A percentile compares a stretch with the other conserved stretches of the same genome.
phyloP scores from a whole-genome alignment of 2,888 invertebrate genomes.

The Incurvaria masculella region DNA sequence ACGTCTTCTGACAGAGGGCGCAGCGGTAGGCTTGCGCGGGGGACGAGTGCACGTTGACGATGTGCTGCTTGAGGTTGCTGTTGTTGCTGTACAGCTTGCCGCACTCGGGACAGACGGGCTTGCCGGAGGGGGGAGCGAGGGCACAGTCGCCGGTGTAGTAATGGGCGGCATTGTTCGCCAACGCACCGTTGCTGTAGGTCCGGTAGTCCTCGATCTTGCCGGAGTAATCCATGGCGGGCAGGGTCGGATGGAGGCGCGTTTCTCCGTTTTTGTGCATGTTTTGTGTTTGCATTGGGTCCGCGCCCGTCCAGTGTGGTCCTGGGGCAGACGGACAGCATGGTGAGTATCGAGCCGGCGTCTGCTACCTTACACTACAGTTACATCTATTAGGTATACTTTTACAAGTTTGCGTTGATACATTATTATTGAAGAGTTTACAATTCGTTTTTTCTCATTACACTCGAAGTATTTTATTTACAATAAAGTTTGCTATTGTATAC shows the following conservation, averaged over 20 bases:
- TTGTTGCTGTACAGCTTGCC: conserved; percentile 67
- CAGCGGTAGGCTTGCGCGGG: conserved; percentile 59
- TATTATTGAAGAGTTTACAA: no score
- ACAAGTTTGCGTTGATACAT: no score
- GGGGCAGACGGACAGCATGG: conserved; percentile 39
- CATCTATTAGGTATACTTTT: no score
- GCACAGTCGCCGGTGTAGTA: conserved; percentile 22
- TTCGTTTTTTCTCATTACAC: no score
- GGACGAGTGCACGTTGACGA: conserved; percentile 65
- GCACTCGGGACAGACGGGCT: conserved; percentile 65
- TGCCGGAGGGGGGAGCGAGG: conserved; percentile 24
- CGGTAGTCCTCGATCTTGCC: conserved; percentile 1
- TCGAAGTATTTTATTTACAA: no score
- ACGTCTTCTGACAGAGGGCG: conserved; percentile 62
- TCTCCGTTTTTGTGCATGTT: conserved; percentile 13
- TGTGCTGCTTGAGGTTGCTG: conserved; percentile 67
- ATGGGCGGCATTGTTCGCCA: conserved; percentile 8
- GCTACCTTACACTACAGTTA: background rate
- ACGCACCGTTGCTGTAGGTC: conserved; percentile 1
- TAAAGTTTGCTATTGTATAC: no score
- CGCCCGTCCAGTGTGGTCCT: conserved; percentile 45
- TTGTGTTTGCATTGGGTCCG: conserved; percentile 16
- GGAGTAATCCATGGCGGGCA: conserved; percentile 13
- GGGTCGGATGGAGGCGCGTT: conserved; percentile 17
- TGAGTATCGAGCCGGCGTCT: background rate